These are phyloP conservation scores for Platycnemis pennipes DNA, from an alignment of 2,888 invertebrate species.

Conservation along the genomic window DNA sequence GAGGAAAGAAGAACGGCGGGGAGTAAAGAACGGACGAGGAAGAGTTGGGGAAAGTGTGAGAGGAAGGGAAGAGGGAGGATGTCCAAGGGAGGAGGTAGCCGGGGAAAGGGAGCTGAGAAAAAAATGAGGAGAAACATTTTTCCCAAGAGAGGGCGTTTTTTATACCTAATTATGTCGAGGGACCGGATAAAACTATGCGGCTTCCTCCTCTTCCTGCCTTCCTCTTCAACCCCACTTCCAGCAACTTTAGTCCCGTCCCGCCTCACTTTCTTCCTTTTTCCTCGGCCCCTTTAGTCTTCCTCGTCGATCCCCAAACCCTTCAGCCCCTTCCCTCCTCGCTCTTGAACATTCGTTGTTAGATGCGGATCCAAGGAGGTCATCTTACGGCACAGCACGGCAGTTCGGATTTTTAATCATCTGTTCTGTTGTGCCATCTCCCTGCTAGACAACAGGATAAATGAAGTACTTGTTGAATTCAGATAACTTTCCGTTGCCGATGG, in stretches of 20 bases:
- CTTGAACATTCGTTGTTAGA: background rate
- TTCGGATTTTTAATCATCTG: too few species aligned
- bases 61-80: background rate
- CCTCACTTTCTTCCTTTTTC: background rate
- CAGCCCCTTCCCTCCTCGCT: background rate
- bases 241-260: background rate
- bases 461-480: too few species aligned
- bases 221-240: background rate
- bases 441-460: too few species aligned
- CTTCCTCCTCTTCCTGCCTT: slow-evolving; percentile 21
- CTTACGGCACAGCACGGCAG: too few species aligned
- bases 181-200: slow-evolving; percentile 50
- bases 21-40: background rate
- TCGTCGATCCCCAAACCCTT: background rate
- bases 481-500: too few species aligned
- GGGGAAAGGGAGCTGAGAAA: background rate
- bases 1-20: background rate
- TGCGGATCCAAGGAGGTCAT: background rate
- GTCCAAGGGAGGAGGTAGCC: background rate
- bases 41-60: background rate
- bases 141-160: slow-evolving; percentile 39
- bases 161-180: slow-evolving; percentile 65
- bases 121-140: slow-evolving; percentile 39
- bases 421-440: too few species aligned
- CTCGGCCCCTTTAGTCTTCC: background rate